Percentiles rank a stretch among this genome's conserved stretches.
These are phyloP conservation scores for Pimephales promelas DNA, from an alignment of 2,113 vertebrate species.

Conservation along the genomic window DNA sequence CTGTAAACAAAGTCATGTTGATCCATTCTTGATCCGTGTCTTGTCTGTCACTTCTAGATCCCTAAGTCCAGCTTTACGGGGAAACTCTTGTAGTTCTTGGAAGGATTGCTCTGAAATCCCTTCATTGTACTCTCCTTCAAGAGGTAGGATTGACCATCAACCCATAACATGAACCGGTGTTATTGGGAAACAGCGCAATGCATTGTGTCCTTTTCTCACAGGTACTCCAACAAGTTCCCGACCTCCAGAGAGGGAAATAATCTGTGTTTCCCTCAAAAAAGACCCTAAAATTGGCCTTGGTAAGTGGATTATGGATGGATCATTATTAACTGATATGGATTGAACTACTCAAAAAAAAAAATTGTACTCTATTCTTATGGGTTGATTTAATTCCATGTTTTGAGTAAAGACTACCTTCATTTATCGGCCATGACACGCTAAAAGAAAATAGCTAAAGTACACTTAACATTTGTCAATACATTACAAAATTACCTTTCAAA, in stretches of 20 bases:
- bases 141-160: slow-evolving; percentile 58
- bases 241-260: slow-evolving; percentile 77
- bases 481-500: too few relatives aligned
- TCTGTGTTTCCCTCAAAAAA: slow-evolving; percentile 81
- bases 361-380: too few relatives aligned
- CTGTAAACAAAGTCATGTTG: too few relatives aligned
- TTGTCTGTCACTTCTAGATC: slow-evolving; percentile 30
- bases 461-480: too few relatives aligned
- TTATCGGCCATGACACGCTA: too few relatives aligned
- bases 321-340: not conserved
- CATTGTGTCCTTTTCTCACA: slow-evolving; percentile 29
- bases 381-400: too few relatives aligned
- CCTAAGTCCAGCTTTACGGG: slow-evolving; percentile 28
- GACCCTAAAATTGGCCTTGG: slow-evolving; percentile 84
- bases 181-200: not conserved
- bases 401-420: too few relatives aligned
- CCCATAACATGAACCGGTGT: not conserved
- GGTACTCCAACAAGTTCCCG: slow-evolving; percentile 58
- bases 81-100: slow-evolving; percentile 58
- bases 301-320: slow-evolving; percentile 62
- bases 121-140: slow-evolving; percentile 56
- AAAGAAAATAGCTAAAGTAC: too few relatives aligned
- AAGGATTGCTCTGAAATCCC: slow-evolving; percentile 65
- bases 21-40: too few relatives aligned
- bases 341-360: not conserved